Base-by-base conservation (phyloP, 2,797 vertebrate genomes). In the Octomys mimax region DNA sequence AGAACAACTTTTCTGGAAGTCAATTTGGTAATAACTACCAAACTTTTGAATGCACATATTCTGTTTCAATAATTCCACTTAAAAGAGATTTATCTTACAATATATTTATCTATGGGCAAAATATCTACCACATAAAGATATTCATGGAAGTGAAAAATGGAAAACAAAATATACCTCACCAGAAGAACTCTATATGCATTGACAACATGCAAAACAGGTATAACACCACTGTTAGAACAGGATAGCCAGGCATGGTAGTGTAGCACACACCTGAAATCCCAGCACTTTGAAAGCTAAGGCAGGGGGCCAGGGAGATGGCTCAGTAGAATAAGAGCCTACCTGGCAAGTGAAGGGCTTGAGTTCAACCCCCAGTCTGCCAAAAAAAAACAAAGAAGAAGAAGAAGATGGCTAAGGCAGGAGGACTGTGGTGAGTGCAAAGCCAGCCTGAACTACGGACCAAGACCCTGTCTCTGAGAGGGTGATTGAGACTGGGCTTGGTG, bases 141-240 rank as follows among this genome's bases (percentile, higher is more conserved):
- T 62, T 75, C 1, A 75, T n/a, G 92, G 26, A 19, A 94, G 46
- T 22, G 49, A 93, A 87, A 96, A 80, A 77, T 54, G 52, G 11
- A 89, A 95, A 95, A 94, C 7, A 92, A 91, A 42, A 84, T 87
- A 94, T 54, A 79, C 28, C 94, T 64, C 59, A 79, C 57, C 77
- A 28, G 11, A 88, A 71, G 71, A 95, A 71, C 49, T 26, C 88
- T 28, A 61, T 66, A 62, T 21, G 11, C 46, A 94, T 14, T n/a
- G 31, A 85, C 33, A 91, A 80, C 26, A 70, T 26, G 54, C 62
- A 71, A 70, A 92, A 93, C 24, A 31, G 28, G 95, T 42, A 10
- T 22, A 81, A 87, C 36, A 9, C 22, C 73, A 79, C 57, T 79
- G 8, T 87, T 62, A 91, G 28, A 89, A 93, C 24, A 85, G 18